Base-by-base conservation (phyloP, 2,113 vertebrate genomes). In the Sisor rabdophorus region DNA sequence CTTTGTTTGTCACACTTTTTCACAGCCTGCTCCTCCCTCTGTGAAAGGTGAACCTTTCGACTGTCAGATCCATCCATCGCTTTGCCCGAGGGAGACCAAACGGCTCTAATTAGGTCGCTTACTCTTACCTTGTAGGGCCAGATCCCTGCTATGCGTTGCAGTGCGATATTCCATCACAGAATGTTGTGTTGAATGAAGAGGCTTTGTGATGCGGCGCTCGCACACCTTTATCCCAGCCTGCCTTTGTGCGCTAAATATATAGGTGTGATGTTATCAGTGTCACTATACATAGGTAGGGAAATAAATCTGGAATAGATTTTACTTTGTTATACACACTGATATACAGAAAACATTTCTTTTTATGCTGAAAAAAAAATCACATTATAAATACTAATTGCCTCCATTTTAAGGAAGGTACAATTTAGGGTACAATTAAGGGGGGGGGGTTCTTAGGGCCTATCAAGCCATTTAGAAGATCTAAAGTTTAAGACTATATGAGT, bases 1-100 rank as follows among this genome's bases (percentile, higher is more conserved):
- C 73, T 59, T 59, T 77, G 76, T 77, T 71, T 59, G 48, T 53
- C 12, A 77, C 12, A 15, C 75, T 48, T 77, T 48, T 73, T 32
- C 4, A 54, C 9, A 11, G 24, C 52, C 54, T 32, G 53, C 73
- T 71, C 12, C 55, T 52, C 68, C 72, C 75, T 77, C 82, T 87
- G 79, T 84, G 86, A 87, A 89, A 89, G 90, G 89, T 90, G 87
- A 87, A 85, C 52, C 60, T 65, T 44, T 73, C 80, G 83, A 91
- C 90, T 92, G 91, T 89, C 91, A 90, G 87, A 85, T 86, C 87
- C 89, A 91, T 91, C 89, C 84, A 88, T 92, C 90, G 90, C 88
- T 89, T 88, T 83, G 81, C 89, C 89, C 86, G 16, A 71, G 90
- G 86, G 89, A 89, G 81, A 79, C 84, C 85, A 64, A 72, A 58